Conservation (phyloP, 2,888 invertebrate genomes). For the Latheticus oryzae region DNA sequence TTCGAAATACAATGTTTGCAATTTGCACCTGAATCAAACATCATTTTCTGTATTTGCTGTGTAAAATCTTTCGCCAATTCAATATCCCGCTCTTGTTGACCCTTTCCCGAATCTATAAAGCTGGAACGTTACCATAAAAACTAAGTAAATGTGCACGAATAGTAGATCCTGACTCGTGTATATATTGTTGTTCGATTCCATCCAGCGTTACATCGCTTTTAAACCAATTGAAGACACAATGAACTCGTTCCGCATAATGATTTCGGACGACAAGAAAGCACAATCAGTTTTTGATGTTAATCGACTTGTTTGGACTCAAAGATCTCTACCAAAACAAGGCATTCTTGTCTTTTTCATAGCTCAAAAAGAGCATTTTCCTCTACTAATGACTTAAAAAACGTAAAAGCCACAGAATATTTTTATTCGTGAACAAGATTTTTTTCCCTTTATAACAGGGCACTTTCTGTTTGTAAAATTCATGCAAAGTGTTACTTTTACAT, state of each 20-base stretch:
- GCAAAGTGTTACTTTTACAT: too few relatives aligned
- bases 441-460: too few relatives aligned
- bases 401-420: too few relatives aligned
- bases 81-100: constrained; percentile 1
- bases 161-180: constrained; percentile 14
- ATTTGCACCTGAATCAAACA: too few relatives aligned
- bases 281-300: constrained; percentile 22
- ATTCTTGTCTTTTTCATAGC: too few relatives aligned
- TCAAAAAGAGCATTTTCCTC: too few relatives aligned
- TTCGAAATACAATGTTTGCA: too few relatives aligned
- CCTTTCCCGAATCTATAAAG: constrained; percentile 3
- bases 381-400: too few relatives aligned
- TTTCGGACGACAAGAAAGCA: constrained; percentile 9
- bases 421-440: too few relatives aligned
- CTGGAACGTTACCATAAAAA: constrained; percentile 13
- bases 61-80: constrained; percentile 1
- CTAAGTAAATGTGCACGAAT: constrained; percentile 17
- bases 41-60: background rate
- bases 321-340: constrained; percentile 5
- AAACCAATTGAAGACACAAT: constrained; percentile 18
- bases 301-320: constrained; percentile 1
- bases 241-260: constrained; percentile 19
- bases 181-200: constrained; percentile 18
- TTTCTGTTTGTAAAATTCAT: too few relatives aligned
- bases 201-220: constrained; percentile 17